A percentile compares a stretch with the other conserved stretches of the same genome.
phyloP scores from a whole-genome alignment of 2,888 invertebrate species.

The Apamea monoglypha region DNA sequence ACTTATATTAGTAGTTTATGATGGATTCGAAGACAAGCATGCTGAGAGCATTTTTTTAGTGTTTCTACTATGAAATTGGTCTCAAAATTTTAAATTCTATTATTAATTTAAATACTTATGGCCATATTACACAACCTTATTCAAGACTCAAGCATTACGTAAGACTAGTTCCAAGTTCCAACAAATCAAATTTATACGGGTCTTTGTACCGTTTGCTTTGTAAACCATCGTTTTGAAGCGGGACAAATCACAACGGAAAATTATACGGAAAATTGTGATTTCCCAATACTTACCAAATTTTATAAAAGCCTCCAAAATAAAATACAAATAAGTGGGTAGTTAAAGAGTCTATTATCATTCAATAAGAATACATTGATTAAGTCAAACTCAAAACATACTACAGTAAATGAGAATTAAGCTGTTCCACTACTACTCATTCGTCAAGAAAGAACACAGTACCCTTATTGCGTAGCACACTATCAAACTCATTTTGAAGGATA shows the following conservation, averaged over 20 bases:
- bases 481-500: neutral
- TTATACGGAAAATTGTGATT: neutral
- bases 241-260: neutral
- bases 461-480: neutral
- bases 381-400: neutral
- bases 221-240: neutral
- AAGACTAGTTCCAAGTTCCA: too few species aligned
- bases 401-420: neutral
- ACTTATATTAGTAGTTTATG: neutral
- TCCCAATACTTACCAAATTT: slow-evolving; percentile 13
- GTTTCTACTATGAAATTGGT: neutral
- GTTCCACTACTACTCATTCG: neutral
- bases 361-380: neutral
- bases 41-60: neutral
- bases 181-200: too few species aligned
- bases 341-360: neutral
- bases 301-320: neutral
- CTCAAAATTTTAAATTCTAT: neutral
- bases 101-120: neutral
- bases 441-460: neutral
- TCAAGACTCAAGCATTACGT: too few species aligned
- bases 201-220: neutral
- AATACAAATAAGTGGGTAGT: neutral
- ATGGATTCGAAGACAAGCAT: neutral
- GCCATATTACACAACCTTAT: too few species aligned